Conservation (phyloP, 2,888 invertebrate genomes). For the Drosophila villosipedis region DNA sequence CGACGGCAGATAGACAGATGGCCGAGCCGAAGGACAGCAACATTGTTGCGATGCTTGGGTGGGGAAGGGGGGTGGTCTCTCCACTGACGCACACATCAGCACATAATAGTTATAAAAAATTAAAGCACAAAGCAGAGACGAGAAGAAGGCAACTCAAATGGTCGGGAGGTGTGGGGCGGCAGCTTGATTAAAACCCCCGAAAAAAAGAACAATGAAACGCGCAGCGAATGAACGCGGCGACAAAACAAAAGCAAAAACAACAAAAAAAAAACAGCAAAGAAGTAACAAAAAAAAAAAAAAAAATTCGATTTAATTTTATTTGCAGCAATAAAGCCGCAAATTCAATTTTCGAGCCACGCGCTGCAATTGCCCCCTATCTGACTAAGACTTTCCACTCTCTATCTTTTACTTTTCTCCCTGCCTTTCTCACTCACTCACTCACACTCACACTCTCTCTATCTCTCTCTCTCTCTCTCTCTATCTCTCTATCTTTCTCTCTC, state of each 20-base stretch:
- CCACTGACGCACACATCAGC: slow-evolving; percentile 73
- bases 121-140: slow-evolving; percentile 50
- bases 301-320: slow-evolving; percentile 83
- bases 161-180: background rate
- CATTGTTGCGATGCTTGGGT: slow-evolving; percentile 14
- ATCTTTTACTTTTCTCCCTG: slow-evolving; percentile 35
- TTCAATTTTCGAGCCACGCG: slow-evolving; percentile 77
- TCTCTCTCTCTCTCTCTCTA: background rate
- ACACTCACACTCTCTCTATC: background rate
- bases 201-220: slow-evolving; percentile 26
- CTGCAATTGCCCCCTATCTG: slow-evolving; percentile 49
- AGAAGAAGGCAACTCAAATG: slow-evolving; percentile 18
- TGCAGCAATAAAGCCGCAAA: slow-evolving; percentile 82
- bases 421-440: slow-evolving; percentile 31
- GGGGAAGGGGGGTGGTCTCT: slow-evolving; percentile 1
- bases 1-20: slow-evolving; percentile 50
- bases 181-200: slow-evolving; percentile 12
- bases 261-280: slow-evolving; percentile 16
- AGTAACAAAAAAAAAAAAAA: slow-evolving; percentile 56
- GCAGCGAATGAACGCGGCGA: slow-evolving; percentile 10
- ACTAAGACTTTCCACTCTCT: slow-evolving; percentile 2
- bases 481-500: background rate
- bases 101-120: slow-evolving; percentile 74
- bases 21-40: slow-evolving; percentile 16
- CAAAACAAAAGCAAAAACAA: slow-evolving; percentile 20